These are phyloP conservation scores for Onychomys leucogaster DNA, from an alignment of 2,797 vertebrate species.

Conservation along the genomic window DNA sequence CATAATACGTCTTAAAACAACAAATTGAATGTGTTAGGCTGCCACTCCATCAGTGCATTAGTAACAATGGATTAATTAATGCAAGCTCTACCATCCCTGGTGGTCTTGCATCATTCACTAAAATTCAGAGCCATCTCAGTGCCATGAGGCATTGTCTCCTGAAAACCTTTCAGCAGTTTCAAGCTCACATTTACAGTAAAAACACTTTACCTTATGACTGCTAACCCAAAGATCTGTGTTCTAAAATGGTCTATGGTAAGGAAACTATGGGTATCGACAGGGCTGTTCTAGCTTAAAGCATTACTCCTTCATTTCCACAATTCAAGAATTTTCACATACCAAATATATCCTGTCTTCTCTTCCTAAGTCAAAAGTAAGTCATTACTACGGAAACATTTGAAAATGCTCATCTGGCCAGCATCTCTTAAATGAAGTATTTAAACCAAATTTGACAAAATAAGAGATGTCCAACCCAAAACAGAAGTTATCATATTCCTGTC, in stretches of 20 bases:
- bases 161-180: not conserved
- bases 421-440: not conserved
- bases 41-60: not conserved
- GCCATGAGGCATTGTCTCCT: not conserved
- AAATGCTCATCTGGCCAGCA: not conserved
- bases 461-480: not conserved
- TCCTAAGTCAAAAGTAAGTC: constrained; percentile 6
- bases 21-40: not conserved
- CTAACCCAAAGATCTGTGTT: not conserved
- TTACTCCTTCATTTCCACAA: not conserved
- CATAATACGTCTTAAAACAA: too few species aligned
- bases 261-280: not conserved
- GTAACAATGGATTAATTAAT: not conserved
- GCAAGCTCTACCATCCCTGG: not conserved
- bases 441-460: constrained; percentile 17
- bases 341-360: not conserved
- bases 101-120: not conserved
- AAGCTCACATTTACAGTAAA: not conserved
- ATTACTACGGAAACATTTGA: constrained; percentile 1
- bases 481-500: not conserved
- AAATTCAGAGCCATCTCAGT: not conserved
- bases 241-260: not conserved
- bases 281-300: not conserved
- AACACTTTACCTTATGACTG: not conserved
- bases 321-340: not conserved